phyloP scores from a whole-genome alignment of 2,797 vertebrate genomes.

The Acanthiza pusilla region DNA sequence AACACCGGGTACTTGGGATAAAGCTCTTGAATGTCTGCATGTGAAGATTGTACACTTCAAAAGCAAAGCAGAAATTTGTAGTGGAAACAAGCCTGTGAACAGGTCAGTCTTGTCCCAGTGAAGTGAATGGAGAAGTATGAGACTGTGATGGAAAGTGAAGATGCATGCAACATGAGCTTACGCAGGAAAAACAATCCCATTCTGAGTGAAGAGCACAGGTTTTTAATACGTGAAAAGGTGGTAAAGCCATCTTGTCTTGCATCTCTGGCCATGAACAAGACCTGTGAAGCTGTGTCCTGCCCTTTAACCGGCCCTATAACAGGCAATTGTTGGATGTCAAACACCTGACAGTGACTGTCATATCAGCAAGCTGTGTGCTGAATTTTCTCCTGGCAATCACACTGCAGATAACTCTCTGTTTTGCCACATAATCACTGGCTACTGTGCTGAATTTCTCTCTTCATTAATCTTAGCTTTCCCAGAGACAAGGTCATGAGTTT shows the following conservation, averaged over 20 bases:
- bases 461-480: neutral
- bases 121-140: neutral
- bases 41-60: neutral
- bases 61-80: neutral
- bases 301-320: neutral
- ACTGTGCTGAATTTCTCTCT: neutral
- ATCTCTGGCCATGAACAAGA: neutral
- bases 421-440: neutral
- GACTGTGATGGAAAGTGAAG: neutral
- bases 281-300: neutral
- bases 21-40: neutral
- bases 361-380: neutral
- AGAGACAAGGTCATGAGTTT: neutral
- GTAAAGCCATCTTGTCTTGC: neutral
- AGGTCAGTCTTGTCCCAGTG: fast-evolving
- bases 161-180: neutral
- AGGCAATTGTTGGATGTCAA: neutral
- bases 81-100: neutral
- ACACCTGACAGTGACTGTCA: neutral
- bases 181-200: neutral
- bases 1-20: neutral
- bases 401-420: neutral
- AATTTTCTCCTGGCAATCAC: neutral
- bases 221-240: neutral
- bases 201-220: neutral